Conservation (phyloP, 1,140 invertebrate genomes). For the Drosophila bifasciata region DNA sequence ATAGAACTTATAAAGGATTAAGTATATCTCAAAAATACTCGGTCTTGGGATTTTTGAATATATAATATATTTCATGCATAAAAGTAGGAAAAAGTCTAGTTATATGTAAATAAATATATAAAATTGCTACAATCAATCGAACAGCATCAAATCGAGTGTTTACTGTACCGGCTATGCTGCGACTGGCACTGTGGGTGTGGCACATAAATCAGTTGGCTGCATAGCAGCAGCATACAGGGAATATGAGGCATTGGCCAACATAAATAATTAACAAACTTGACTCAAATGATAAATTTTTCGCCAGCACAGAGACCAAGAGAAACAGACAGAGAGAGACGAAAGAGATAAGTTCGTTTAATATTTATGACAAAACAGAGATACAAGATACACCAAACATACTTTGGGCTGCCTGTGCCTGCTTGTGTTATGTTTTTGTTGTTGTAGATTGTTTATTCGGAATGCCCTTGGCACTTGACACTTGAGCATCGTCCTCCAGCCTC, state of each 20-base stretch:
- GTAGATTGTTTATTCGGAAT: conserved; percentile 55
- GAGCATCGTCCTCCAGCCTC: conserved; percentile 20
- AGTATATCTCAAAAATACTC: too few species aligned
- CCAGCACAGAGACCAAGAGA: conserved; percentile 30
- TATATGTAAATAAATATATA: too few species aligned
- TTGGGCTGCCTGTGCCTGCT: conserved; percentile 7
- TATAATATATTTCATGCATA: too few species aligned
- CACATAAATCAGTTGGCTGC: conserved; percentile 64
- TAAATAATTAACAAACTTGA: conserved; percentile 84
- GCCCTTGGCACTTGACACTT: conserved; percentile 77
- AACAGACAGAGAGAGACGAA: conserved; percentile 10
- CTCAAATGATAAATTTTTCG: conserved; percentile 81
- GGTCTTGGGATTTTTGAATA: too few species aligned
- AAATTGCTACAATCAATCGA: too few species aligned
- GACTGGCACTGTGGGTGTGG: conserved; percentile 9
- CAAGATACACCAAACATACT: conserved; percentile 26
- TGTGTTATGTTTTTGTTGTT: conserved; percentile 1
- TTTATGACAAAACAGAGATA: conserved; percentile 76
- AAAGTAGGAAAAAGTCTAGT: too few species aligned
- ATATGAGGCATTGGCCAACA: conserved; percentile 69
- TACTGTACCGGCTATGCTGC: too few species aligned
- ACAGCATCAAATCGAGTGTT: too few species aligned
- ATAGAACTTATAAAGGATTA: too few species aligned
- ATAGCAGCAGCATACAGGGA: conserved; percentile 23
- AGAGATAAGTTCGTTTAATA: conserved; percentile 83